Percentiles rank a stretch among this genome's conserved stretches.
These are phyloP conservation scores for Cromileptes altivelis DNA, from an alignment of 2,113 vertebrate species.

Conservation along the genomic window DNA sequence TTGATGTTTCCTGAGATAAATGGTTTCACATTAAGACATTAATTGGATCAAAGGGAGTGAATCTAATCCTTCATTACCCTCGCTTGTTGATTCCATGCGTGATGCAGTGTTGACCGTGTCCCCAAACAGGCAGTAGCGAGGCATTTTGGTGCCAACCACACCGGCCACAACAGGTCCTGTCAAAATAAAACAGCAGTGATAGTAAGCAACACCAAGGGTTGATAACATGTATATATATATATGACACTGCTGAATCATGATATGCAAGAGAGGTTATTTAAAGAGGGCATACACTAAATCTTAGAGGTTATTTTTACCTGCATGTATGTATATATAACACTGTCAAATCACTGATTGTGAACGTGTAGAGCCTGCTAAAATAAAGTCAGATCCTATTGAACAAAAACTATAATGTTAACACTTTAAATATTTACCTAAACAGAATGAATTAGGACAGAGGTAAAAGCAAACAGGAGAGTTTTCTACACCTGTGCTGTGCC, in stretches of 20 bases:
- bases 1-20: neutral
- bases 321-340: neutral
- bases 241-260: neutral
- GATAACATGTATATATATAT: neutral
- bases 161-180: constrained; percentile 87
- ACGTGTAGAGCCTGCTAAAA: neutral
- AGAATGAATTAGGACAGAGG: neutral
- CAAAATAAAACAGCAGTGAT: constrained; percentile 9
- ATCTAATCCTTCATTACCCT: constrained; percentile 75
- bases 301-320: neutral
- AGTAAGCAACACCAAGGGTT: neutral
- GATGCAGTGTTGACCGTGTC: constrained; percentile 88
- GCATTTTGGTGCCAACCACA: constrained; percentile 88
- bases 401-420: neutral
- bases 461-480: neutral
- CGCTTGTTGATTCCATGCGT: constrained; percentile 88
- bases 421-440: neutral
- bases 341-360: neutral
- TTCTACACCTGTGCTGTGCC: neutral
- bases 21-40: neutral
- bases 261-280: neutral
- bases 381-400: neutral
- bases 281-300: neutral
- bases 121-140: constrained; percentile 87
- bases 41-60: neutral